Base-by-base conservation (phyloP, 1,140 invertebrate genomes). In the Oedothorax gibbosus region DNA sequence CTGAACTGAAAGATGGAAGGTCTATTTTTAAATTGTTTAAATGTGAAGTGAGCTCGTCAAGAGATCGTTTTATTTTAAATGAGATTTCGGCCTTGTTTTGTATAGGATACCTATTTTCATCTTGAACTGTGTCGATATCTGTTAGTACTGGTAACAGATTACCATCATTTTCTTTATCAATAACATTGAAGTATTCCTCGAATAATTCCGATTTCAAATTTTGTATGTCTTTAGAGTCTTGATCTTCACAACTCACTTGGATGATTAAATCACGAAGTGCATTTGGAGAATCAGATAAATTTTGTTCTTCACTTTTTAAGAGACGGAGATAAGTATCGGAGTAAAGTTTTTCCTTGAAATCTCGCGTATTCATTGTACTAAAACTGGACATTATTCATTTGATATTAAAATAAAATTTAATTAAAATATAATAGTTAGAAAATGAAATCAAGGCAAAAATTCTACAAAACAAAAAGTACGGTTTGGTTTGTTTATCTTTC, bases 291-390 rank as follows among this genome's bases (percentile, higher is more conserved):
- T 72, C 53, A 15, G 21, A 8, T 8, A 35, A 35, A 64, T 82
- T 62, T 5, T 71, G 56, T 53, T 79, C 18, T 20, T 57, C 66
- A 14, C n/a, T 18, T 60, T 72, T 64, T 49, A 75, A 15, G 7
- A 75, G 49, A n/a, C 20, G 20, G 7, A 51, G 75, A 66, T 83
- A 75, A 54, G 71, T 53, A 65, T 83, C 81, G 0, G 21, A 49
- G 56, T 83, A 83, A 14, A 83, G 9, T 65, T 54, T 75, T 75
- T 83, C 57, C 18, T 72, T 53, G 2, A 57, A 3, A 21, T 80
- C 14, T 50, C n/a, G n/a, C 11, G 12, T 6, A 35, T 57, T 57
- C 20, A 35, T 35, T 35, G 35, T 35, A 35, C 35, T 35, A 35
- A 35, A 35, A 35, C 35, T 35, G 35, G 35, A 35, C 35, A 35